Evolutionary conservation across 2,888 invertebrate species (phyloP), one percentile per base, ranked within the genome.

Genomic region (Parochlus steinenii): DNA sequence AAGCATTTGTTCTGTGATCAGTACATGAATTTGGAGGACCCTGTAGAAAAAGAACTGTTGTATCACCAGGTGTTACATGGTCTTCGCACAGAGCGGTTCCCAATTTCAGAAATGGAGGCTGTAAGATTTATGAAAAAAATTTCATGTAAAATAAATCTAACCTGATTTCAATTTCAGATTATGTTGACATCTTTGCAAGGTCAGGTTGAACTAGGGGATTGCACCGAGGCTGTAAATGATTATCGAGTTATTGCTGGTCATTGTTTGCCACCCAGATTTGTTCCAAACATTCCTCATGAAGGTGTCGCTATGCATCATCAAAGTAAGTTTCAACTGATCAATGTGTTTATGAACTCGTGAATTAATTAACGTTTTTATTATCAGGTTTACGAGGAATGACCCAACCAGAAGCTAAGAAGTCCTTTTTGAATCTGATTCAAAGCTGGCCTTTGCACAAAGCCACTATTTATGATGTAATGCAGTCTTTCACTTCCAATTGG

Each of bases 401-500:
- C 26, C 70, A 85, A 1, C 71, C 77, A 6, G 81, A 86, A 52
- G 85, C 92, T 15, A 87, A 92, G 61, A 82, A 89, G 54, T 78
- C 89, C 6, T 90, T 93, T 54, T 69, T 93, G 34, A 89, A 90
- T 52, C 68, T 93, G 15, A 85, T 93, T 42, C 80, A 83, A 54
- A 83, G 83, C 43, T 93, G 92, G 92, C 89, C 89, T 19, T 65
- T 93, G 36, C 86, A 90, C 43, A 72, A 82, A 44, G 89, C 92
- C 11, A 89, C 89, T 31, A 82, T 93, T 49, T 93, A 87, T 54
- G 90, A 92, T 56, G 92, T 93, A 26, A 85, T 86, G 76, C 92
- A 93, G 78, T 85, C 87, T 8, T 92, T 90, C 56, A 90, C 92
- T 10, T 89, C 90, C 17, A 87, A 87, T 58, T 89, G 93, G 85